Conservation (phyloP, 2,113 vertebrate genomes). For the Mohoua ochrocephala region DNA sequence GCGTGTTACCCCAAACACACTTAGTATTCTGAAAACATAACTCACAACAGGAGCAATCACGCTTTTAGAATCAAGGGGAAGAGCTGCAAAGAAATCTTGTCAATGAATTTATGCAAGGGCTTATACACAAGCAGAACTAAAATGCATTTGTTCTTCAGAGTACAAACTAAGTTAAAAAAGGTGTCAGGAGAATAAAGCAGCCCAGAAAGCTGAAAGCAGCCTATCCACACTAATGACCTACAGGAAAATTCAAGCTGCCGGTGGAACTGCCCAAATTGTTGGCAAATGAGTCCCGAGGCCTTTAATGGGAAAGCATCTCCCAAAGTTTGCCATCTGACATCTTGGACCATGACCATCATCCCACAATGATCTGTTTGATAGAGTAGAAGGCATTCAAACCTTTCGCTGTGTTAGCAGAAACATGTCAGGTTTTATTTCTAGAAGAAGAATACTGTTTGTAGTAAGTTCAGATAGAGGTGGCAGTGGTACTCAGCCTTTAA, state of each 20-base stretch:
- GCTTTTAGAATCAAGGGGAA: neutral
- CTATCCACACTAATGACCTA: neutral
- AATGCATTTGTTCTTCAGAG: slow-evolving; percentile 11
- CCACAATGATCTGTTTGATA: neutral
- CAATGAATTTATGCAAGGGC: neutral
- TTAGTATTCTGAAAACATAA: neutral
- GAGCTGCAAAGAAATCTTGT: neutral
- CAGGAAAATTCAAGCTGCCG: neutral
- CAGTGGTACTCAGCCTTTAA: neutral
- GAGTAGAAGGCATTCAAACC: neutral
- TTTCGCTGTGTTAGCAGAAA: neutral
- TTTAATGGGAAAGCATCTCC: neutral
- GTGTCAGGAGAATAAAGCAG: neutral
- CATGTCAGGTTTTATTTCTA: neutral
- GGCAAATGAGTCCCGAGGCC: neutral
- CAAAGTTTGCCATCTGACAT: neutral
- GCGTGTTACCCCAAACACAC: neutral
- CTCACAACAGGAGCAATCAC: neutral
- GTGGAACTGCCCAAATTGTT: neutral
- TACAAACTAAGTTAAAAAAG: slow-evolving; percentile 30
- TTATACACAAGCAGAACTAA: slow-evolving; percentile 16
- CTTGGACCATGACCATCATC: neutral
- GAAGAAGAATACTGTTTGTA: neutral
- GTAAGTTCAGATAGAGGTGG: neutral
- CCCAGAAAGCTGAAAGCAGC: neutral